Evolutionary conservation across 2,888 invertebrate genomes (phyloP).

Genomic region (Orgyia antiqua): DNA sequence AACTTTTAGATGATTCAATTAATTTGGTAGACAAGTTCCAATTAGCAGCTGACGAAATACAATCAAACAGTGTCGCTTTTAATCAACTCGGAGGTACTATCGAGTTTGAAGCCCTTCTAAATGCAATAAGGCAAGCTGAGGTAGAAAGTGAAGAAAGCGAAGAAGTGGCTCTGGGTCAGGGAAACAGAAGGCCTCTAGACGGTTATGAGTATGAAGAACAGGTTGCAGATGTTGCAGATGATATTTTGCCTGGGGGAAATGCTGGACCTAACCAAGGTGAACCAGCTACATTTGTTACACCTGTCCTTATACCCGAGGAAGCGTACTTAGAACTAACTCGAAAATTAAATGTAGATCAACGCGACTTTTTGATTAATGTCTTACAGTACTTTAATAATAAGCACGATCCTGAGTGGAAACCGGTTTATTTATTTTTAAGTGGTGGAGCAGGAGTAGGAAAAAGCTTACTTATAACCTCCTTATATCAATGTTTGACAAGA

Average conservation of each 20-base stretch:
- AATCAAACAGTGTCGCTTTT: not conserved
- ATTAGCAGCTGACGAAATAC: not conserved
- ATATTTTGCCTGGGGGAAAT: too few species aligned
- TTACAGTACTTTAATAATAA: slow-evolving; percentile 6
- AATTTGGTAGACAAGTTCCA: not conserved
- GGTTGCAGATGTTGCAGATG: too few species aligned
- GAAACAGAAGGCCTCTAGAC: not conserved
- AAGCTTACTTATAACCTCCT: too few species aligned
- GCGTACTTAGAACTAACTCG: not conserved
- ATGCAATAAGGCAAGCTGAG: not conserved
- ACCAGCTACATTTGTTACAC: too few species aligned
- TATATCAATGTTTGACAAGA: too few species aligned
- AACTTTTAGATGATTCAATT: not conserved
- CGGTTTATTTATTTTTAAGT: too few species aligned
- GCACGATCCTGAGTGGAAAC: too few species aligned
- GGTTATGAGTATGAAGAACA: not conserved
- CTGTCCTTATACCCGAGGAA: slow-evolving; percentile 10
- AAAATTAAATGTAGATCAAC: slow-evolving; percentile 1
- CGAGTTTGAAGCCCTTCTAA: not conserved
- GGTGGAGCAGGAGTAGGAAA: too few species aligned
- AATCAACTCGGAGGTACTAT: not conserved
- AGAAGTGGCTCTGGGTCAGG: not conserved
- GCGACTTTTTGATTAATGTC: not conserved
- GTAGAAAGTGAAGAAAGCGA: not conserved
- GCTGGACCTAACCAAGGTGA: too few species aligned